Percentiles rank a stretch among this genome's conserved stretches.
phyloP scores from a whole-genome alignment of 2,113 vertebrate genomes.

The Gavialis gangeticus region DNA sequence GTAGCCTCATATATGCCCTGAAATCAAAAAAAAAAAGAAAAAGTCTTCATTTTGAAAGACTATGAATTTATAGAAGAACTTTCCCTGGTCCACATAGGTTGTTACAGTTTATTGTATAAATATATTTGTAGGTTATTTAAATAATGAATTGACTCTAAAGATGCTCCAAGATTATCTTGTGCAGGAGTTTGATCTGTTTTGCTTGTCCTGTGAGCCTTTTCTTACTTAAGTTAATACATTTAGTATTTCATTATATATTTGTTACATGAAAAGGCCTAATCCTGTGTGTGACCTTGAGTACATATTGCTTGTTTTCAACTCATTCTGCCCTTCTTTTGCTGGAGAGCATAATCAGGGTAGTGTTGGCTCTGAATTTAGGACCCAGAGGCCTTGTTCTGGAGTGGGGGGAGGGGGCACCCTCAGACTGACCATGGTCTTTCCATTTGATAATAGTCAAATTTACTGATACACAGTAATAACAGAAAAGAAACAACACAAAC shows the following conservation, averaged over 20 bases:
- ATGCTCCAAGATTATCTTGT: background rate
- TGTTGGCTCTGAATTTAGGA: background rate
- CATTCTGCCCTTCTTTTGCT: background rate
- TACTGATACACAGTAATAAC: no score
- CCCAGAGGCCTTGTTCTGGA: no score
- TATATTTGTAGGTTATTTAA: conserved; percentile 6
- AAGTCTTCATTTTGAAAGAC: background rate
- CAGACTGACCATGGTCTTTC: no score
- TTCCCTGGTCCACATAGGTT: background rate
- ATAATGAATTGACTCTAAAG: conserved; percentile 16
- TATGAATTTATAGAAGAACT: background rate
- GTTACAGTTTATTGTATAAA: background rate
- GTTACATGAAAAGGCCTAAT: background rate
- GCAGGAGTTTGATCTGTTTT: background rate
- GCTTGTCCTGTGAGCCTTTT: no score
- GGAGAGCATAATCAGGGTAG: background rate
- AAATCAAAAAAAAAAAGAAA: conserved; percentile 16
- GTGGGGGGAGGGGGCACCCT: no score
- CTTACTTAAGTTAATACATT: no score
- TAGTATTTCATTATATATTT: no score
- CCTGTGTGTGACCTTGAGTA: background rate
- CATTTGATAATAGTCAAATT: no score
- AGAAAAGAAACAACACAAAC: no score
- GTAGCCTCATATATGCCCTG: background rate
- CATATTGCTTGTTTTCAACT: background rate